Conservation (phyloP, 2,888 invertebrate genomes). For the Macrophya annulata region DNA sequence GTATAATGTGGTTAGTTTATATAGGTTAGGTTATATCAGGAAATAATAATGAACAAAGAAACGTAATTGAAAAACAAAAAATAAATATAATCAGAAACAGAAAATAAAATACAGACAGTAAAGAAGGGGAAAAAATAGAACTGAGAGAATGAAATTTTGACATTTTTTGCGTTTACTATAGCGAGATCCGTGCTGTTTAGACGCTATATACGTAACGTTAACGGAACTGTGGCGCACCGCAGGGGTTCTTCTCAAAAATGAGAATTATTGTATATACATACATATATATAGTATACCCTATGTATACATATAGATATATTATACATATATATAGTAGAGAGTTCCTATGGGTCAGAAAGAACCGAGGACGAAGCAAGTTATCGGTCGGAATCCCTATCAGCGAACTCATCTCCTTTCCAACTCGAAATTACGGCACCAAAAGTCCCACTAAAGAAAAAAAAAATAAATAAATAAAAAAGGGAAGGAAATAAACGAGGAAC, state of each 20-base stretch:
- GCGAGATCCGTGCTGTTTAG: background rate
- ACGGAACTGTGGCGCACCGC: slow-evolving; percentile 67
- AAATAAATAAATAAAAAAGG: slow-evolving; percentile 53
- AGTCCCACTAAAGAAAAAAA: slow-evolving; percentile 58
- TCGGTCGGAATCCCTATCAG: slow-evolving; percentile 62
- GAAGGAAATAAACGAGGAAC: slow-evolving; percentile 57
- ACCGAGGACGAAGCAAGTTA: slow-evolving; percentile 65
- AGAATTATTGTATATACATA: slow-evolving; percentile 1
- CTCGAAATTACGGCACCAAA: slow-evolving; percentile 60
- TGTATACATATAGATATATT: background rate
- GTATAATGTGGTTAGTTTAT: too few relatives aligned
- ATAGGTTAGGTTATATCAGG: too few relatives aligned
- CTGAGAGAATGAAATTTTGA: slow-evolving; percentile 17
- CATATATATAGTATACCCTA: background rate
- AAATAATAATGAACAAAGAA: too few relatives aligned
- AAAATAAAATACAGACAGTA: slow-evolving; percentile 11
- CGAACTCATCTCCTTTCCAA: slow-evolving; percentile 61
- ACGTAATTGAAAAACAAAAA: too few relatives aligned
- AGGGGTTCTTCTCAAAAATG: slow-evolving; percentile 68
- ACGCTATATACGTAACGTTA: slow-evolving; percentile 8
- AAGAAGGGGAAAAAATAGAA: background rate
- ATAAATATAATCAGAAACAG: too few relatives aligned
- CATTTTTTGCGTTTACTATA: slow-evolving; percentile 70
- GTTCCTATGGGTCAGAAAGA: slow-evolving; percentile 60
- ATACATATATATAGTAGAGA: slow-evolving; percentile 24